Percentiles rank a stretch among this genome's conserved stretches.
Evolutionary conservation across 2,888 invertebrate species (phyloP).

Genomic region (Agrotis puta): DNA sequence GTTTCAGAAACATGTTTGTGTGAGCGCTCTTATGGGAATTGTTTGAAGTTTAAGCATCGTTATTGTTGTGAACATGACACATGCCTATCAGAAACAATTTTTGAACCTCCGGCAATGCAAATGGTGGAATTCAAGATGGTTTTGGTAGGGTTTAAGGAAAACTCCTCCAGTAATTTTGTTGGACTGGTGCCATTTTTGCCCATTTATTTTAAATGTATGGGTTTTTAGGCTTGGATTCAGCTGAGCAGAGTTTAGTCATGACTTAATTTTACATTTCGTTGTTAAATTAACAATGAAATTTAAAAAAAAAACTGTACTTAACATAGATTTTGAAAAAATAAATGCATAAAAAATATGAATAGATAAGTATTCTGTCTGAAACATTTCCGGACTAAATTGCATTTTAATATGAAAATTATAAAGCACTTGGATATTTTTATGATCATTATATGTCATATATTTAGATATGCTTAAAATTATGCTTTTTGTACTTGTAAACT

Average conservation of each 20-base stretch:
- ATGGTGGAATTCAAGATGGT: not conserved
- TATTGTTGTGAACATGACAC: slow-evolving; percentile 73
- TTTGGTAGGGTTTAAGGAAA: slow-evolving; percentile 46
- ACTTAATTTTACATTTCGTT: too few relatives aligned
- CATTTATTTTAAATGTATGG: slow-evolving; percentile 30
- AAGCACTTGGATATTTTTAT: slow-evolving; percentile 26
- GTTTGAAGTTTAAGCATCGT: slow-evolving; percentile 81
- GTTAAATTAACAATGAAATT: not conserved
- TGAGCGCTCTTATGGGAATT: slow-evolving; percentile 85
- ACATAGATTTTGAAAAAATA: not conserved
- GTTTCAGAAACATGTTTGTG: slow-evolving; percentile 84
- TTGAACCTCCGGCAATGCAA: slow-evolving; percentile 15
- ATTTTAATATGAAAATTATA: slow-evolving; percentile 42
- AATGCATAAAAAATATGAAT: not conserved
- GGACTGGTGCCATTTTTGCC: slow-evolving; percentile 32
- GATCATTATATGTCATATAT: slow-evolving; percentile 9
- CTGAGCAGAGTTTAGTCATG: not conserved
- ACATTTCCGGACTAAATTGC: slow-evolving; percentile 26
- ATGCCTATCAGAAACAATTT: slow-evolving; percentile 39
- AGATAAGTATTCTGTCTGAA: too few relatives aligned
- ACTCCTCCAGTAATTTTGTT: slow-evolving; percentile 17
- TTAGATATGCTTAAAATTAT: not conserved
- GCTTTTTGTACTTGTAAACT: slow-evolving; percentile 16
- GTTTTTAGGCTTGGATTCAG: slow-evolving; percentile 20
- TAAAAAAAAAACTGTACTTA: not conserved